phyloP scores from a whole-genome alignment of 2,113 vertebrate genomes.

The Labrus mixtus region DNA sequence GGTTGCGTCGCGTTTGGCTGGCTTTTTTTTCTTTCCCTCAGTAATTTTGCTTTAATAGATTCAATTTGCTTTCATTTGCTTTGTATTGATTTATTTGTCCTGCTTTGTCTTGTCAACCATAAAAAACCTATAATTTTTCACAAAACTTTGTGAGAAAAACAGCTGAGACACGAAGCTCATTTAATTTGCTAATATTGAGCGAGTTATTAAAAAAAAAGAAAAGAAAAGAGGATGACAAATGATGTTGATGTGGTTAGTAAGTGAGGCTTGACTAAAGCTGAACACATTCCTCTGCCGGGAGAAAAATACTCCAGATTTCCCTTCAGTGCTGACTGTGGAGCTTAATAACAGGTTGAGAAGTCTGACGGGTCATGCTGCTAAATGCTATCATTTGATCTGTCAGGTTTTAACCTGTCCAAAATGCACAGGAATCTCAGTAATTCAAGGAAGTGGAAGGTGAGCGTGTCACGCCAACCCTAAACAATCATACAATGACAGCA shows the following conservation, averaged over 20 bases:
- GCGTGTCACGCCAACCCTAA: conserved; percentile 39
- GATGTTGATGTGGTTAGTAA: conserved; percentile 59
- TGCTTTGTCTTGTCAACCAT: conserved; percentile 75
- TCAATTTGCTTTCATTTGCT: conserved; percentile 84
- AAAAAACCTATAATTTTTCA: conserved; percentile 77
- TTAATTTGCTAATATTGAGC: conserved; percentile 79
- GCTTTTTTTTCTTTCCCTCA: conserved; percentile 36
- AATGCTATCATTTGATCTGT: conserved; percentile 35
- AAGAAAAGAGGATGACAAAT: conserved; percentile 74
- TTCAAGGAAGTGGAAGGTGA: conserved; percentile 47
- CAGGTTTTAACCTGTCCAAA: conserved; percentile 18
- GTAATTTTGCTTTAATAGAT: conserved; percentile 80
- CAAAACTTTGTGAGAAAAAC: conserved; percentile 63
- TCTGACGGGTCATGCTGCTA: conserved; percentile 24
- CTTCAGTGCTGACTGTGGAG: conserved; percentile 34
- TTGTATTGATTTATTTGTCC: conserved; percentile 81
- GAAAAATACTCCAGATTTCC: conserved; percentile 33
- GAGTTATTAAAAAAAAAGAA: conserved; percentile 60
- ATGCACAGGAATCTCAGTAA: conserved; percentile 2
- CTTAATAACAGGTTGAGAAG: conserved; percentile 49
- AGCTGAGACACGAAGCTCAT: conserved; percentile 42
- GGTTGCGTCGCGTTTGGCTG: conserved; percentile 52
- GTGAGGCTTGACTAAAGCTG: conserved; percentile 64
- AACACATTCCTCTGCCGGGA: conserved; percentile 46
- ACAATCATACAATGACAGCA: conserved; percentile 46